Evolutionary conservation across 2,888 invertebrate species (phyloP).

Genomic region (Lycia hirtaria): DNA sequence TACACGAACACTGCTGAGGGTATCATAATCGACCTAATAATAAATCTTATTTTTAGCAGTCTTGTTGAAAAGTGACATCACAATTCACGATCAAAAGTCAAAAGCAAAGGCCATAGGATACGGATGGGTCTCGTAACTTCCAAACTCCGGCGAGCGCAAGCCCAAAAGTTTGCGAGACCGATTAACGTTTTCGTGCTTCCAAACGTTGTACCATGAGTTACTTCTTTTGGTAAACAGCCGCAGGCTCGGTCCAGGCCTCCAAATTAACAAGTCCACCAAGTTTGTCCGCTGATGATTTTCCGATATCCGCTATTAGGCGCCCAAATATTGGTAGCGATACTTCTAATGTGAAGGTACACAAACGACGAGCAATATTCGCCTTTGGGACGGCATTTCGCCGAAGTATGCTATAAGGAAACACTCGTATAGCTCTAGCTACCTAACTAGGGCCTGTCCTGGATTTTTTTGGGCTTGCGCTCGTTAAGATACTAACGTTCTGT

Average conservation of each 20-base stretch:
- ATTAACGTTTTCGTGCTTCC: too few relatives aligned
- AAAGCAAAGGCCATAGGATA: too few relatives aligned
- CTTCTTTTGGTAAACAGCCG: conserved; percentile 4
- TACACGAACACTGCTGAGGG: too few relatives aligned
- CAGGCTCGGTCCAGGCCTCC: conserved; percentile 12
- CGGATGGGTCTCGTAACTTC: too few relatives aligned
- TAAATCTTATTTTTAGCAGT: too few relatives aligned
- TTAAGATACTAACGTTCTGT: background rate
- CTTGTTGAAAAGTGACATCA: too few relatives aligned
- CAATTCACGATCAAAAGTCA: too few relatives aligned
- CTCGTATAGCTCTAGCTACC: background rate
- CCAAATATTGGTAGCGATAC: conserved; percentile 32
- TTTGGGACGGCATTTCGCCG: conserved; percentile 4
- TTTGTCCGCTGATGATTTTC: conserved; percentile 40
- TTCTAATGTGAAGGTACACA: conserved; percentile 35
- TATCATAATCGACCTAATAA: too few relatives aligned
- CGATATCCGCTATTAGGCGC: conserved; percentile 41
- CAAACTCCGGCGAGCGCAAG: too few relatives aligned
- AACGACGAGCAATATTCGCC: conserved; percentile 14
- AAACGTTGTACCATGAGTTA: background rate
- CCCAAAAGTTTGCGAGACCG: too few relatives aligned
- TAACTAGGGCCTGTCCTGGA: conserved; percentile 10
- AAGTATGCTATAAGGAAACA: conserved; percentile 17
- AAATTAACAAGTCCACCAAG: conserved; percentile 39
- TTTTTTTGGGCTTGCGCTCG: background rate